Evolutionary conservation across 2,113 vertebrate genomes (phyloP), one percentile per base, ranked within the genome.

Genomic region (Myrmecobius fasciatus): DNA sequence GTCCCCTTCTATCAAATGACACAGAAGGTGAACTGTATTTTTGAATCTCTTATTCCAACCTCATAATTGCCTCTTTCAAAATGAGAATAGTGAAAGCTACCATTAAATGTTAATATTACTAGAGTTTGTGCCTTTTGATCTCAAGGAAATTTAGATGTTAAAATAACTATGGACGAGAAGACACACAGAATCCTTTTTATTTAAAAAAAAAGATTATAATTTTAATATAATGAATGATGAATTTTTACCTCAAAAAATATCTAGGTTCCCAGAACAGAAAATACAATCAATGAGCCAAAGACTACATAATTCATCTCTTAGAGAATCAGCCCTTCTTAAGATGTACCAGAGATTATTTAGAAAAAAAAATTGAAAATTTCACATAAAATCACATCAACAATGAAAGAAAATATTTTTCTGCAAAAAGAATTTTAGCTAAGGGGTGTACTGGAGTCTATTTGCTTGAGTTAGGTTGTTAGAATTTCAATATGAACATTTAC

Each of bases 151-250:
- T 90, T 89, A 93, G 0, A 93, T 94, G 96, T 94, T 26, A 95
- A 97, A 95, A 88, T 25, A 94, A 36, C 0, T 89, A 92, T 48
- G 12, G 26, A 53, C 14, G 91, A 88, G 90, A 95, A 95, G 89
- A 31, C 94, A 53, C 1, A 91, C 92, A 54, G 24, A 67, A 24
- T 83, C 10, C 2, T 52, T 89, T 90, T 67, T 56, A 36, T n/a
- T 75, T 95, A 91, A 91, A 95, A 95, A 97, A 97, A 89, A 46
- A 93, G 53, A 94, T 75, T 52, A 60, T 9, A 14, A 91, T 93
- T 90, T 83, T 90, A 91, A 88, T 56, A 83, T 92, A 92, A 88
- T 52, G 56, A 31, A 52, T 95, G 92, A 83, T 53, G 48, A 94
- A 52, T 48, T 0, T 3, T 93, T 94, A 91, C 0, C 90, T 20